A percentile compares a stretch with the other conserved stretches of the same genome.
These are phyloP conservation scores for Diloba caeruleocephala DNA, from an alignment of 2,888 invertebrate species.

Conservation along the genomic window DNA sequence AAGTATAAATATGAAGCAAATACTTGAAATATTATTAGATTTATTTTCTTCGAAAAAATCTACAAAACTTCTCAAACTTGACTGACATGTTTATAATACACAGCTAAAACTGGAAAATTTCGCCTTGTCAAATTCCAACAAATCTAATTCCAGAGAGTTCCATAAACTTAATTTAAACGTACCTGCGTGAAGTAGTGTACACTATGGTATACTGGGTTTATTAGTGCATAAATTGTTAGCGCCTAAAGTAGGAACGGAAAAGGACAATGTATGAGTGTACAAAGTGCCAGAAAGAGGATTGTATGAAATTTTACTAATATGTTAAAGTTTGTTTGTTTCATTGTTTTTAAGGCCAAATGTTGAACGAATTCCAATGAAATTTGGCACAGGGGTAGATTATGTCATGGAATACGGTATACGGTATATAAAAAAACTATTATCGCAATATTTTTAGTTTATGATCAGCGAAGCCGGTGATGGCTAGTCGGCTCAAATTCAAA, in stretches of 20 bases:
- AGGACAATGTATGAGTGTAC: slow-evolving; percentile 16
- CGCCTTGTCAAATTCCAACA: slow-evolving; percentile 29
- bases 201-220: slow-evolving; percentile 17
- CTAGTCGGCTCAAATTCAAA: too few species aligned
- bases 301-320: too few species aligned
- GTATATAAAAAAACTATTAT: too few species aligned
- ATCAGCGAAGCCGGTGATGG: too few species aligned
- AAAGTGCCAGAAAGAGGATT: slow-evolving; percentile 4
- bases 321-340: too few species aligned
- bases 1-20: too few species aligned
- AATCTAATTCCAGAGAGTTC: slow-evolving; percentile 11
- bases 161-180: slow-evolving; percentile 11
- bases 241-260: slow-evolving; percentile 11
- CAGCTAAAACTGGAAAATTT: slow-evolving; percentile 22
- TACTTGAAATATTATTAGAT: slow-evolving; percentile 38
- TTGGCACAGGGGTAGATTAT: too few species aligned
- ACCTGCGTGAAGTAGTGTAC: slow-evolving; percentile 2
- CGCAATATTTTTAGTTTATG: too few species aligned
- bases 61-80: slow-evolving; percentile 6
- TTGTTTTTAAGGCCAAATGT: too few species aligned
- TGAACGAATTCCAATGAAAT: too few species aligned
- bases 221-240: slow-evolving; percentile 32
- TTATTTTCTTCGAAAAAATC: slow-evolving; percentile 24
- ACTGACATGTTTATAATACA: slow-evolving; percentile 32
- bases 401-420: too few species aligned